phyloP scores from a whole-genome alignment of 2,888 invertebrate genomes.

The Diaphora mendica region DNA sequence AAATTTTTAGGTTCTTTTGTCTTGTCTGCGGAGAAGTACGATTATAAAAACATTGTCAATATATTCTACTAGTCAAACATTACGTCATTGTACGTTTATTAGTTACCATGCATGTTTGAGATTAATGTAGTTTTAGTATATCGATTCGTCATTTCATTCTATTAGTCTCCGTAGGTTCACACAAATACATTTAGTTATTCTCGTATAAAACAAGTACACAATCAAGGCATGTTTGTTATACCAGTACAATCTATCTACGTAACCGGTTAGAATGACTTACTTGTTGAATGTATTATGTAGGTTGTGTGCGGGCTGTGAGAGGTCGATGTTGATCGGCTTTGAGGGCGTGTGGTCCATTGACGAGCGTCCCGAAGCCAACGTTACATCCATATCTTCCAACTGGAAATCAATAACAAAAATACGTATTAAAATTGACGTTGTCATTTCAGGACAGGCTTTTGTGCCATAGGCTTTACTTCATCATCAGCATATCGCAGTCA shows the following conservation, averaged over 20 bases:
- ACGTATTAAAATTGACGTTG: background rate
- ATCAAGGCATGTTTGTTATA: slow-evolving; percentile 5
- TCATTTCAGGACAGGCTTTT: no score
- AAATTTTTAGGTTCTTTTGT: no score
- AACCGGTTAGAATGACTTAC: slow-evolving; percentile 58
- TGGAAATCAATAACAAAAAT: slow-evolving; percentile 52
- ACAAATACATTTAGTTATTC: background rate
- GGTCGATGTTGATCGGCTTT: slow-evolving; percentile 82
- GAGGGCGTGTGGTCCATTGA: slow-evolving; percentile 67
- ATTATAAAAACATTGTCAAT: background rate
- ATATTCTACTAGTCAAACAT: background rate
- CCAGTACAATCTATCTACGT: slow-evolving; percentile 2
- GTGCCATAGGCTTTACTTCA: no score
- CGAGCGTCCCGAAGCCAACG: slow-evolving; percentile 63
- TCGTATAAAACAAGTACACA: slow-evolving; percentile 1
- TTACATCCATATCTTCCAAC: slow-evolving; percentile 74
- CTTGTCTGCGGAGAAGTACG: no score
- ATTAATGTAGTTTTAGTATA: background rate
- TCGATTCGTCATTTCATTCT: background rate
- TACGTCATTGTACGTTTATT: background rate
- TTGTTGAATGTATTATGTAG: slow-evolving; percentile 83
- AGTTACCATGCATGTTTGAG: background rate
- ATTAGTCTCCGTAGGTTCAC: background rate
- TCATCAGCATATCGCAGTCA: no score
- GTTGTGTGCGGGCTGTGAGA: slow-evolving; percentile 82